phyloP scores from a whole-genome alignment of 2,888 invertebrate species.

The Poecilus cupreus region DNA sequence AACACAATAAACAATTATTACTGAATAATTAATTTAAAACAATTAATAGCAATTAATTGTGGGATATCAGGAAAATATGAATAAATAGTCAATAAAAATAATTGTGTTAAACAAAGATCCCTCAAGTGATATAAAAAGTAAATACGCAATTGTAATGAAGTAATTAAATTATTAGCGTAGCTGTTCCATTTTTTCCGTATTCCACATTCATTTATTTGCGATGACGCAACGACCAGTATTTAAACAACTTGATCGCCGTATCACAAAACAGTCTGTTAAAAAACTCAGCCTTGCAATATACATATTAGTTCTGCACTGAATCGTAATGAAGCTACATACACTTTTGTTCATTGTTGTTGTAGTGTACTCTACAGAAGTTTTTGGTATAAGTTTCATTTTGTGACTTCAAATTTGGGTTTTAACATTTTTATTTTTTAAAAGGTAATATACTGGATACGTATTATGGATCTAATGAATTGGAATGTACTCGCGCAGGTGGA shows the following conservation, averaged over 20 bases:
- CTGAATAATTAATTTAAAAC: no score
- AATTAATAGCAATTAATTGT: no score
- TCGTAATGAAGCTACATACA: neutral
- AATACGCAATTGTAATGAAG: neutral
- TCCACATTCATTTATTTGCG: neutral
- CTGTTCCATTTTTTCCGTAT: neutral
- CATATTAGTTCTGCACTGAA: neutral
- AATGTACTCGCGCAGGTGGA: neutral
- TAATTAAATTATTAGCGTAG: neutral
- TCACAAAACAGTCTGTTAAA: neutral
- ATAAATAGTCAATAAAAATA: no score
- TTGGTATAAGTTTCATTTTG: neutral
- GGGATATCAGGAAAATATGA: no score
- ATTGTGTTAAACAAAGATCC: neutral
- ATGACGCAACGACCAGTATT: neutral
- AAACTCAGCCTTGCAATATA: neutral
- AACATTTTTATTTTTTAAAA: neutral
- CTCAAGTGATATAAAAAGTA: constrained; percentile 1
- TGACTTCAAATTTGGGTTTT: neutral
- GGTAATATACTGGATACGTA: neutral
- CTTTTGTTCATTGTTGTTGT: neutral
- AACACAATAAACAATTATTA: no score
- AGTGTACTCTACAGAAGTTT: neutral
- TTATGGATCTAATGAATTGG: neutral
- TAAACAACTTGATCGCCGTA: neutral